Evolutionary conservation across 1,140 invertebrate genomes (phyloP).

Genomic region (Penaeus chinensis): DNA sequence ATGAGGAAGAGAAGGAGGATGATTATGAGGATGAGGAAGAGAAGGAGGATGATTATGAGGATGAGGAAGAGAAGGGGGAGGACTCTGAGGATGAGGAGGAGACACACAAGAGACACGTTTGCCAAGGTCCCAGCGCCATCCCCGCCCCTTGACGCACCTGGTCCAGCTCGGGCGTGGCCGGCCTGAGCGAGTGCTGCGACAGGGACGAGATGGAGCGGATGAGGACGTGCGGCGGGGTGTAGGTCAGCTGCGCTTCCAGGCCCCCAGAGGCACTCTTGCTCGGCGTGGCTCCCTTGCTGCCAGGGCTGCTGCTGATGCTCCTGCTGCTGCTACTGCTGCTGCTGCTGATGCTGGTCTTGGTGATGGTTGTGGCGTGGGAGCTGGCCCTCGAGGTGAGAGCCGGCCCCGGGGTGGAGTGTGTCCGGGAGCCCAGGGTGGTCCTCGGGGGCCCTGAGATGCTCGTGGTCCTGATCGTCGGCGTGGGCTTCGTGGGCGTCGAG

Average conservation of each 20-base stretch:
- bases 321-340: slow-evolving; percentile 17
- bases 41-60: no score
- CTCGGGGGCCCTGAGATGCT: no score
- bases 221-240: slow-evolving; percentile 56
- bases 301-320: neutral
- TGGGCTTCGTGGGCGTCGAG: neutral
- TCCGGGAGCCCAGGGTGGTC: no score
- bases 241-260: slow-evolving; percentile 41
- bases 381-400: neutral
- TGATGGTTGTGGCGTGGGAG: neutral
- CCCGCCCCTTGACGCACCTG: slow-evolving; percentile 14
- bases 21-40: no score
- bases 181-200: slow-evolving; percentile 54
- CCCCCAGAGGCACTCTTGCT: slow-evolving; percentile 23
- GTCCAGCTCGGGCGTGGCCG: slow-evolving; percentile 44
- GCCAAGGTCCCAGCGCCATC: no score
- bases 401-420: neutral
- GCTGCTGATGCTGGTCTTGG: slow-evolving; percentile 6
- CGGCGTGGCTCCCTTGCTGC: slow-evolving; percentile 19
- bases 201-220: slow-evolving; percentile 57
- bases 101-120: no score
- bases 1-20: no score
- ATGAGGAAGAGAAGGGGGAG: no score
- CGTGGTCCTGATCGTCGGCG: no score
- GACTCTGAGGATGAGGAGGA: no score